Evolutionary conservation across 2,113 vertebrate genomes (phyloP).

Genomic region (Mobula hypostoma): DNA sequence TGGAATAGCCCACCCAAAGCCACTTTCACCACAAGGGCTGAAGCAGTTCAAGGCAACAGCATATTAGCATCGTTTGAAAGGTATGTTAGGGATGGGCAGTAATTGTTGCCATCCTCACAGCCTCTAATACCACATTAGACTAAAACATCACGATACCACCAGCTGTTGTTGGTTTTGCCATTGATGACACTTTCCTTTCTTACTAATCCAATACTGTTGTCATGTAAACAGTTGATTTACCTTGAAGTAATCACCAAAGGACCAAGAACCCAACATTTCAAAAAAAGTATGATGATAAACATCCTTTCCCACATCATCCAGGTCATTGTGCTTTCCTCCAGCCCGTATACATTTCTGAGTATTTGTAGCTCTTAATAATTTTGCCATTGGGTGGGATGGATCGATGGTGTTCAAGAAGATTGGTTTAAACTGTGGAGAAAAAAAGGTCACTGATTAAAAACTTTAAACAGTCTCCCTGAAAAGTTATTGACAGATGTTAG

Average conservation of each 20-base stretch:
- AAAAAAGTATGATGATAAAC: slow-evolving; percentile 99
- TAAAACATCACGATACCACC: background rate
- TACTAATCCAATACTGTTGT: background rate
- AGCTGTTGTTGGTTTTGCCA: background rate
- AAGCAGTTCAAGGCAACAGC: too few relatives aligned
- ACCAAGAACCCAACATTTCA: slow-evolving; percentile 98
- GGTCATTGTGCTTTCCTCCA: slow-evolving; percentile 93
- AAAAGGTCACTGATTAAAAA: slow-evolving; percentile 24
- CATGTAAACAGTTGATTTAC: slow-evolving; percentile 50
- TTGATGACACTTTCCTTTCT: background rate
- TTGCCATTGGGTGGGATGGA: slow-evolving; percentile 87
- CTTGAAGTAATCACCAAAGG: slow-evolving; percentile 98
- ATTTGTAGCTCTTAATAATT: slow-evolving; percentile 82
- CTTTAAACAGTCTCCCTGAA: background rate
- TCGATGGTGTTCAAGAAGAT: slow-evolving; percentile 97
- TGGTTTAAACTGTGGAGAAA: slow-evolving; percentile 77
- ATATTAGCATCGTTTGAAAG: too few relatives aligned
- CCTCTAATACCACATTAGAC: too few relatives aligned
- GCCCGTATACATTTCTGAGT: slow-evolving; percentile 96
- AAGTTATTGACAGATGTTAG: background rate
- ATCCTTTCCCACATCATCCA: slow-evolving; percentile 95
- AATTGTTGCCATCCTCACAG: too few relatives aligned
- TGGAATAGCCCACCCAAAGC: too few relatives aligned
- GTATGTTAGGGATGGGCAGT: too few relatives aligned
- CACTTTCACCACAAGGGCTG: too few relatives aligned